These are phyloP conservation scores for Barypeithes pellucidus DNA, from an alignment of 2,888 invertebrate genomes.

Conservation along the genomic window DNA sequence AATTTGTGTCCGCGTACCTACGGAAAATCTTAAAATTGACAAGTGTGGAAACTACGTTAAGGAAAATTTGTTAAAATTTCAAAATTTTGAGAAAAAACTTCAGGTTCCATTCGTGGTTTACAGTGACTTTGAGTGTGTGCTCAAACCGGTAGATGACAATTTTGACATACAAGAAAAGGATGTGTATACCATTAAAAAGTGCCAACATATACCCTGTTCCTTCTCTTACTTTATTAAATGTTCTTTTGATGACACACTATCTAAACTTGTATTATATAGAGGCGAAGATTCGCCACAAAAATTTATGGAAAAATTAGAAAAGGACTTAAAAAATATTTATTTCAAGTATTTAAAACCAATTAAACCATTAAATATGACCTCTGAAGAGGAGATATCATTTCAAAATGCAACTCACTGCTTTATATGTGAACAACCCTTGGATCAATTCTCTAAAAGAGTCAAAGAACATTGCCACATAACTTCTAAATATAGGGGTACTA, in stretches of 20 bases:
- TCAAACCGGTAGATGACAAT: no score
- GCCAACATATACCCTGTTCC: neutral
- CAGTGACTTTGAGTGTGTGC: neutral
- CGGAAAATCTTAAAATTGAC: neutral
- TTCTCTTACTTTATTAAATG: neutral
- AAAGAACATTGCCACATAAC: neutral
- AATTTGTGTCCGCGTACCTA: neutral
- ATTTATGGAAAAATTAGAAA: neutral
- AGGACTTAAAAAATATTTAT: neutral
- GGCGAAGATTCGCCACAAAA: neutral
- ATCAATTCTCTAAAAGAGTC: neutral
- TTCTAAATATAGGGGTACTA: neutral
- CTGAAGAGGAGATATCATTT: neutral
- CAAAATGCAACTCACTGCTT: neutral
- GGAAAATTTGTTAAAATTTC: neutral
- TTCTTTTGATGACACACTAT: neutral
- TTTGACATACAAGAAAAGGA: no score
- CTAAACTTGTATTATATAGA: neutral
- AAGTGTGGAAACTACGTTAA: neutral
- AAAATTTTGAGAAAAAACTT: neutral
- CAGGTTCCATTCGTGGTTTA: neutral
- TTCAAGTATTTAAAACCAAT: neutral
- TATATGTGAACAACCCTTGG: neutral
- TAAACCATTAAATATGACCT: neutral
- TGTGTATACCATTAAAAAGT: neutral